Evolutionary conservation across 2,888 invertebrate genomes (phyloP), one percentile per base, ranked within the genome.

Genomic region (Cylloceria caligata): DNA sequence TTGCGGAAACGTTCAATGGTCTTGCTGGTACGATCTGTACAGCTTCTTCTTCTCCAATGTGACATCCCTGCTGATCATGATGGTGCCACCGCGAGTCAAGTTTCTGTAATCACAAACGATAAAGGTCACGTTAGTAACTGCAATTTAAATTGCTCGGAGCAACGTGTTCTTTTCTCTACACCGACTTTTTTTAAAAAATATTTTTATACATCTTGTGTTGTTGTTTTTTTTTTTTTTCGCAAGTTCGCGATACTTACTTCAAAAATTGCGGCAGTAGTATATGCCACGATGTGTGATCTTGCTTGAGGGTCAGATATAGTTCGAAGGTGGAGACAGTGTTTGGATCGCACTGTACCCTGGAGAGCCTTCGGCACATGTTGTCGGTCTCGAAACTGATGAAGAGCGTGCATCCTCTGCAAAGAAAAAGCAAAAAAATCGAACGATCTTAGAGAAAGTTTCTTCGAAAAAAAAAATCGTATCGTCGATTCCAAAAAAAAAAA

Each of bases 321-420:
- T 98, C 98, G 93, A 98, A 98, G 83, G 98, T 98, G 83, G 98
- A 96, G 68, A 98, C 96, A 36, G 97, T 97, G 91, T 95, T 95
- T 71, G 97, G 96, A 93, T 98, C 98, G 90, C 97, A 96, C 93
- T 97, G 96, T 93, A 98, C 95, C 89, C 96, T 96, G 76, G 97
- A 97, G 88, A 98, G 94, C 90, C 96, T 94, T 88, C 96, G 94
- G 92, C 95, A 95, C 83, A 94, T 94, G 83, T 94, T 94, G 89
- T 95, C 95, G 67, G 96, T 96, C 91, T 97, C 96, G 88, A 97
- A 96, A 93, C 96, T 96, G 79, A 98, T 95, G 93, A 96, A 97
- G 85, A 98, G 94, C n/a, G 96, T 96, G 90, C 97, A 97, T 47
- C 98, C 98, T 83, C 94, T 93, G 90, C 52, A 89, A 91, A 87